Conservation (phyloP, 2,113 vertebrate genomes). For the Boulengeromyrus knoepffleri region DNA sequence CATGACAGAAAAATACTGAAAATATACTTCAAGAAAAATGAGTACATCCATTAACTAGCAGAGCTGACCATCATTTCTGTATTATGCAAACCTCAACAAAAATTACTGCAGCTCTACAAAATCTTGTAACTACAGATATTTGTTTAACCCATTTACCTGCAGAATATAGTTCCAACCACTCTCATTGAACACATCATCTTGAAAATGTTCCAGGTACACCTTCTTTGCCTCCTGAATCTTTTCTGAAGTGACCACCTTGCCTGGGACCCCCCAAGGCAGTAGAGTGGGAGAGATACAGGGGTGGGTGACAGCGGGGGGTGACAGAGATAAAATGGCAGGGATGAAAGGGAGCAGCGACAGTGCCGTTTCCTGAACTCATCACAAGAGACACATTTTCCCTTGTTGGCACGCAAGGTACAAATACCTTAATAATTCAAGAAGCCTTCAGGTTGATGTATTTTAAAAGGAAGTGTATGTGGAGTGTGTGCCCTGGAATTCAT, state of each 20-base stretch:
- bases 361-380: neutral
- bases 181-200: conserved; percentile 96
- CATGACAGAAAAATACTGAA: neutral
- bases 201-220: conserved; percentile 94
- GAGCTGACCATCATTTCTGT: neutral
- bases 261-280: conserved; percentile 44
- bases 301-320: neutral
- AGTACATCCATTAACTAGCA: neutral
- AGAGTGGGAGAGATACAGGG: neutral
- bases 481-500: neutral
- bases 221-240: conserved; percentile 98
- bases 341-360: neutral
- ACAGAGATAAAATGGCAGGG: neutral
- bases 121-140: neutral
- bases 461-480: neutral
- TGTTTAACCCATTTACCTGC: conserved; percentile 63
- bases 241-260: conserved; percentile 88
- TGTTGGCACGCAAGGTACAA: neutral
- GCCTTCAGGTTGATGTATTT: neutral
- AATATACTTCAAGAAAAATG: neutral
- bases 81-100: neutral
- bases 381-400: neutral
- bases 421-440: neutral
- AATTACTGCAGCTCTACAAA: neutral
- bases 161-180: conserved; percentile 95